These are phyloP conservation scores for Clarias gariepinus DNA, from an alignment of 2,113 vertebrate genomes.

Conservation along the genomic window DNA sequence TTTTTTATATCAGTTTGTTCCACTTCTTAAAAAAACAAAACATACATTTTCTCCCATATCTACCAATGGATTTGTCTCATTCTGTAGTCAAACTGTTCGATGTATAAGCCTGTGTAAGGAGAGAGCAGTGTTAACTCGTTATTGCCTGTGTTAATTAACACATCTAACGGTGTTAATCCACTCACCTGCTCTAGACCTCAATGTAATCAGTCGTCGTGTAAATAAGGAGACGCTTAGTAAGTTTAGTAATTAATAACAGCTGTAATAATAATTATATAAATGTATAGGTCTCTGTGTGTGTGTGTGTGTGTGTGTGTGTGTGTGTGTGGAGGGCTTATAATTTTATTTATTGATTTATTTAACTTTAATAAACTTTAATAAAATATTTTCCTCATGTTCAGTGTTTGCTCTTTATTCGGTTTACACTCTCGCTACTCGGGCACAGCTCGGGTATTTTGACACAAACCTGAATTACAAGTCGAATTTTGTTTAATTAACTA, in stretches of 20 bases:
- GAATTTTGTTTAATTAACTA: not conserved
- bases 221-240: not conserved
- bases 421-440: not conserved
- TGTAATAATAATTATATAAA: not conserved
- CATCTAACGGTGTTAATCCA: not conserved
- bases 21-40: too few species aligned
- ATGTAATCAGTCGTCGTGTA: not conserved
- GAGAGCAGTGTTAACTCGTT: not conserved
- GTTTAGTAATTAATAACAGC: not conserved
- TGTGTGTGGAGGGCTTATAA: not conserved
- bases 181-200: not conserved
- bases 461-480: too few species aligned
- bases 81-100: too few species aligned
- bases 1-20: too few species aligned
- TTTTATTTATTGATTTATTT: too few species aligned
- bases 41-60: too few species aligned
- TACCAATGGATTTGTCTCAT: too few species aligned
- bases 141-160: not conserved
- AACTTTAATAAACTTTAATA: not conserved
- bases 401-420: not conserved
- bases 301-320: not conserved
- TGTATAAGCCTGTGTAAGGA: not conserved
- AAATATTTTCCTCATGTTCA: not conserved
- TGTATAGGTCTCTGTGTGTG: not conserved
- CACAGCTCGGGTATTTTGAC: not conserved